Percentiles rank a stretch among this genome's conserved stretches.
These are phyloP conservation scores for Saimiri boliviensis DNA, from an alignment of 2,113 vertebrate genomes.

Conservation along the genomic window DNA sequence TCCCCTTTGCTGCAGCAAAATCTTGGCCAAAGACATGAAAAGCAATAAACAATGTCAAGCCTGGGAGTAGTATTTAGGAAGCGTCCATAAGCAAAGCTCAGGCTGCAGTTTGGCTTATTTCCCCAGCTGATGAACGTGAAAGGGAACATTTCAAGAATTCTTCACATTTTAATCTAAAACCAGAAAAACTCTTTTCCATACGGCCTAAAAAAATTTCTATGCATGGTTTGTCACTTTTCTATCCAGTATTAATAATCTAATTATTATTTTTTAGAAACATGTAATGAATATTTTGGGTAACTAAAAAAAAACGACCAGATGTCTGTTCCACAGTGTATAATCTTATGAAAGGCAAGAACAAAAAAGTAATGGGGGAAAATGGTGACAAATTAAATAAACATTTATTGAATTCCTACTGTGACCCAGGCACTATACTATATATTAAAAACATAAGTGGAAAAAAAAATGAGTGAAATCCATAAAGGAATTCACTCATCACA, in stretches of 20 bases:
- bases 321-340: background rate
- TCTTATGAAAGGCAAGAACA: conserved; percentile 23
- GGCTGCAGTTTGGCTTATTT: conserved; percentile 78
- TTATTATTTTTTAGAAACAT: background rate
- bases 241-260: background rate
- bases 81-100: conserved; percentile 77
- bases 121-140: conserved; percentile 70
- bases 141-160: conserved; percentile 58
- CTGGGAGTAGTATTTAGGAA: conserved; percentile 75
- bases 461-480: background rate
- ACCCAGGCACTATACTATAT: background rate
- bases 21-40: conserved; percentile 67
- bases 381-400: background rate
- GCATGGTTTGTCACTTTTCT: background rate
- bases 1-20: conserved; percentile 76
- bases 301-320: background rate
- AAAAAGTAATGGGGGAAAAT: background rate
- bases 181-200: conserved; percentile 24
- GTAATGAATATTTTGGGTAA: conserved; percentile 18
- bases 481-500: conserved; percentile 9
- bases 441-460: conserved; percentile 5
- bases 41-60: conserved; percentile 67
- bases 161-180: conserved; percentile 44
- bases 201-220: conserved; percentile 7
- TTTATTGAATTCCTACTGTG: background rate